Conservation (phyloP, 2,113 vertebrate genomes). For the Salvelinus alpinus region DNA sequence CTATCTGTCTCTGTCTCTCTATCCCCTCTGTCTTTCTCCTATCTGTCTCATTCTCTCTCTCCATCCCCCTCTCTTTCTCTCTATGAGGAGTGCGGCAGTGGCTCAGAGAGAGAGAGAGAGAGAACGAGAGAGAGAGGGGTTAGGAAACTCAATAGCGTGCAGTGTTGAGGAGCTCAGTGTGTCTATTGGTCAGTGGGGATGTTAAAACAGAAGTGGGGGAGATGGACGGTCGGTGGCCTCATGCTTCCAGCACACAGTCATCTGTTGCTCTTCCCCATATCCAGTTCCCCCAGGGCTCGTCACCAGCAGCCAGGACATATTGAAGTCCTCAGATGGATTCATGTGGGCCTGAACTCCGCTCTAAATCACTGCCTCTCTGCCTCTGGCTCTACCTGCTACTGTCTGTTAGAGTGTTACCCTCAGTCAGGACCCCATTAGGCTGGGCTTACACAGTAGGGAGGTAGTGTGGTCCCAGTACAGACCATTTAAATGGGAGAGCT, state of each 20-base stretch:
- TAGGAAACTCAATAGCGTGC: not conserved
- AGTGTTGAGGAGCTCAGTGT: not conserved
- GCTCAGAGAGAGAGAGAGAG: not conserved
- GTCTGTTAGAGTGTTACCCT: not conserved
- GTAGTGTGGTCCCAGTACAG: not conserved
- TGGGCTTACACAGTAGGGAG: not conserved
- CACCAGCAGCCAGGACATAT: not conserved
- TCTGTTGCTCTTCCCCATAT: conserved; percentile 1
- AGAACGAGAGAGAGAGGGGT: not conserved
- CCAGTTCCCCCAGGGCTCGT: not conserved
- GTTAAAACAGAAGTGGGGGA: not conserved
- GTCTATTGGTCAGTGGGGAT: not conserved
- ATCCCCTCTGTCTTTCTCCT: not conserved
- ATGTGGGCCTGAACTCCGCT: conserved; percentile 5
- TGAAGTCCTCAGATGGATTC: conserved; percentile 10
- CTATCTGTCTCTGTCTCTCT: too few relatives aligned
- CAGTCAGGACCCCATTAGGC: not conserved
- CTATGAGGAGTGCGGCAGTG: not conserved
- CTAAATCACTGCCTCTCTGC: conserved; percentile 10
- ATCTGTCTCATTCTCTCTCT: not conserved
- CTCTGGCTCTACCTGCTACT: not conserved
- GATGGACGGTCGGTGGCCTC: not conserved
- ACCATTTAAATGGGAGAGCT: not conserved
- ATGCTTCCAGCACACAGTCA: not conserved
- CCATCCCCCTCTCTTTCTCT: not conserved